Evolutionary conservation across 2,113 vertebrate species (phyloP).

Genomic region (Ameiurus melas): DNA sequence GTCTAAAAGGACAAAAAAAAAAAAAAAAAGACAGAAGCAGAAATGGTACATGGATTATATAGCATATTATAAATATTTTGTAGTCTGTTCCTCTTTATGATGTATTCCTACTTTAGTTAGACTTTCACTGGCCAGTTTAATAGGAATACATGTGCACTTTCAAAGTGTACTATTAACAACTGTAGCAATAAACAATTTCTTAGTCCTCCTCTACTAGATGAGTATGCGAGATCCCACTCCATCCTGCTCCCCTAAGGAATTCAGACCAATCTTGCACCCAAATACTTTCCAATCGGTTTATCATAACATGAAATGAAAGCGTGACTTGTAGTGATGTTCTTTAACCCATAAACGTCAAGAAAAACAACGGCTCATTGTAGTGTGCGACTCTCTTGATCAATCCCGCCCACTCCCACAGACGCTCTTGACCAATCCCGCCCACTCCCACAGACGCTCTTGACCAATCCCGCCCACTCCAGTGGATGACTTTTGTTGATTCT

Average conservation of each 20-base stretch:
- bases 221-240: background rate
- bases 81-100: background rate
- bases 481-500: too few species aligned
- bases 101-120: too few species aligned
- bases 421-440: background rate
- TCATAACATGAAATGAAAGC: constrained; percentile 75
- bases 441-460: too few species aligned
- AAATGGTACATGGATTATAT: background rate
- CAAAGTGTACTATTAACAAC: background rate
- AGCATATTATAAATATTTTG: background rate
- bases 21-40: background rate
- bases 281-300: constrained; percentile 95
- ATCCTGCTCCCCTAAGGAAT: background rate
- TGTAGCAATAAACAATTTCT: background rate
- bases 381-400: background rate
- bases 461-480: background rate
- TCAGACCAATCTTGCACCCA: constrained; percentile 53
- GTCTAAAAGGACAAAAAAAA: constrained; percentile 70
- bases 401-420: too few species aligned
- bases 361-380: background rate
- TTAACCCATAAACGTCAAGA: too few species aligned
- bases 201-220: background rate
- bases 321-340: background rate
- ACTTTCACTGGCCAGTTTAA: background rate
- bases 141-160: background rate